Percentiles rank a stretch among this genome's conserved stretches.
These are phyloP conservation scores for Rhadinocentrus ornatus DNA, from an alignment of 2,797 vertebrate species.

Conservation along the genomic window DNA sequence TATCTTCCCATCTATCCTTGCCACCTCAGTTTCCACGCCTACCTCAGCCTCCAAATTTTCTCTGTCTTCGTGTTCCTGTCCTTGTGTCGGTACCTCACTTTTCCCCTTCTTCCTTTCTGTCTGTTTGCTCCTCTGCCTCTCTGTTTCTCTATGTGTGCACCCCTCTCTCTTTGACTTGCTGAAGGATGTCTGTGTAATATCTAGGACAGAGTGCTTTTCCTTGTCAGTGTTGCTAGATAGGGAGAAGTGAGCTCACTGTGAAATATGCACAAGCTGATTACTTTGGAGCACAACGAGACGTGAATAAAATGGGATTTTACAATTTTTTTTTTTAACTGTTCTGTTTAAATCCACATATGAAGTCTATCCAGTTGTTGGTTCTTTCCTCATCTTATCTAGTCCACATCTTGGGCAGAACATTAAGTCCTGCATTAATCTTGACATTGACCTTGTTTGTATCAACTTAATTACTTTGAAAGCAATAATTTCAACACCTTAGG, in stretches of 20 bases:
- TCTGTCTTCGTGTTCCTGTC: constrained; percentile 30
- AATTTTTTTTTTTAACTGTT: background rate
- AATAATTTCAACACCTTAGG: background rate
- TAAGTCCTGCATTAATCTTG: background rate
- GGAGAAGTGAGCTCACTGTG: constrained; percentile 12
- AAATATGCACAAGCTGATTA: background rate
- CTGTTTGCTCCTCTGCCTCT: constrained; percentile 37
- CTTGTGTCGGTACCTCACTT: constrained; percentile 37
- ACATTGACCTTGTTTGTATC: background rate
- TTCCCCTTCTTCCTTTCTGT: constrained; percentile 1
- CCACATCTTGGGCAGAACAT: background rate
- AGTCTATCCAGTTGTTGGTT: background rate
- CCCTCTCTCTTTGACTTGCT: constrained; percentile 29
- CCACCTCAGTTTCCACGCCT: constrained; percentile 27
- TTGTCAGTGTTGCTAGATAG: constrained; percentile 34
- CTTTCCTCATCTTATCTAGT: background rate
- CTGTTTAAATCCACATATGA: background rate
- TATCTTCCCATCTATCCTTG: constrained; percentile 18
- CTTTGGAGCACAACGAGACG: constrained; percentile 8
- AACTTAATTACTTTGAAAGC: background rate
- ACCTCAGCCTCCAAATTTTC: constrained; percentile 10
- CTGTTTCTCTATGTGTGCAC: constrained; percentile 16
- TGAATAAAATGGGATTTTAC: constrained; percentile 2
- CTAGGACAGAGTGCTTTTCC: constrained; percentile 27
- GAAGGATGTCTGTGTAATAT: constrained; percentile 53